phyloP scores from a whole-genome alignment of 2,113 vertebrate species.

The Daphoenositta chrysoptera region DNA sequence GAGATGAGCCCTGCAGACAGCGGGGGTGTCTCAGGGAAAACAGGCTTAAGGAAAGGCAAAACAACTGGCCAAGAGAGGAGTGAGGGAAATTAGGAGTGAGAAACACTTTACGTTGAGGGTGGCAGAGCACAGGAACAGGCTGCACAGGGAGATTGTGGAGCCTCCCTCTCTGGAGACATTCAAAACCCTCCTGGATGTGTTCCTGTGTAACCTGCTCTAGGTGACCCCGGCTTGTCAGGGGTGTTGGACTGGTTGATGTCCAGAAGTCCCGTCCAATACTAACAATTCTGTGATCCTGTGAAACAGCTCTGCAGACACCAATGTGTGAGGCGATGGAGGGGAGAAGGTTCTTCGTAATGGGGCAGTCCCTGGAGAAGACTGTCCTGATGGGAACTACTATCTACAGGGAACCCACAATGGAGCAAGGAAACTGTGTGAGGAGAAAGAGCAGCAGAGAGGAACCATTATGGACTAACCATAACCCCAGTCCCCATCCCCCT shows the following conservation, averaged over 20 bases:
- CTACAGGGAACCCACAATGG: too few relatives aligned
- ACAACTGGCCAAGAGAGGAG: not conserved
- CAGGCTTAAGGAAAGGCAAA: not conserved
- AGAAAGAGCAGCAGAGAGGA: not conserved
- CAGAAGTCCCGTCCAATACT: not conserved
- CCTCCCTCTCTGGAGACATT: not conserved
- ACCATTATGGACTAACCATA: not conserved
- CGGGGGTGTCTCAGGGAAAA: accelerated
- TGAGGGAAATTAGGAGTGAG: accelerated
- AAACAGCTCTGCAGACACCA: not conserved
- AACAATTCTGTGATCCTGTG: not conserved
- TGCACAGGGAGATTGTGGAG: not conserved
- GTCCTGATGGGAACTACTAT: not conserved
- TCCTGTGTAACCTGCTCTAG: not conserved
- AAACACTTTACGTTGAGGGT: not conserved
- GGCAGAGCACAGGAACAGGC: not conserved
- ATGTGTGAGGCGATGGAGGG: not conserved
- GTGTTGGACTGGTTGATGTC: not conserved
- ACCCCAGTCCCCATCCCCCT: not conserved
- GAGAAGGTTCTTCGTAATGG: not conserved
- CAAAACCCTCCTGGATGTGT: not conserved
- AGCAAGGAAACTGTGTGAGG: not conserved
- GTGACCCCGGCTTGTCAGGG: not conserved
- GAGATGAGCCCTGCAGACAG: not conserved
- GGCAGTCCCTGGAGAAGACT: not conserved